phyloP scores from a whole-genome alignment of 2,888 invertebrate species.

The Taphrorychus bicolor region DNA sequence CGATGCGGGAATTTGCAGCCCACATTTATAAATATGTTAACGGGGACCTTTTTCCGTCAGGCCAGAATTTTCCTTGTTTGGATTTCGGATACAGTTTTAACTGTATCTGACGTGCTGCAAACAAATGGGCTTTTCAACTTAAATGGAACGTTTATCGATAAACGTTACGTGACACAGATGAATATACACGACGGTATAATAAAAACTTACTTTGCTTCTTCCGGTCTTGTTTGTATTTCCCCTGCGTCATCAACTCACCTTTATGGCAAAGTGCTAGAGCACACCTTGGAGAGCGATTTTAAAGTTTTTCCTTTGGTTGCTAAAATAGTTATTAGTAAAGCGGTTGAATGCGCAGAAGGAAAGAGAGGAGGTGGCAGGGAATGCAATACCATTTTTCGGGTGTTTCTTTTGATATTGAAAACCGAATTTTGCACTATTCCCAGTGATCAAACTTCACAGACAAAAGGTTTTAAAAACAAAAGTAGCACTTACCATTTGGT shows the following conservation, averaged over 20 bases:
- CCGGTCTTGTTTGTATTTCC: not conserved
- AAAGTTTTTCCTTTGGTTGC: not conserved
- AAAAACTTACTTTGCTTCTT: not conserved
- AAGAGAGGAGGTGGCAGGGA: too few species aligned
- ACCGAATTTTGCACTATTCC: too few species aligned
- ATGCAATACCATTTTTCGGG: too few species aligned
- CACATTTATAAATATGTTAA: slow-evolving; percentile 7
- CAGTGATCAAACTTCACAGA: too few species aligned
- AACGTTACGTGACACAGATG: not conserved
- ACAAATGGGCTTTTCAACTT: not conserved
- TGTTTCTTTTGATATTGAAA: too few species aligned
- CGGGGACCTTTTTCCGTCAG: slow-evolving; percentile 12
- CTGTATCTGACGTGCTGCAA: slow-evolving; percentile 3
- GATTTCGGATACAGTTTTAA: not conserved
- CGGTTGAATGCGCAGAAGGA: too few species aligned
- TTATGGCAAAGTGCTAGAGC: not conserved
- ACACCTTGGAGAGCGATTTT: not conserved
- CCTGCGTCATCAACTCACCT: not conserved
- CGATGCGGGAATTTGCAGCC: slow-evolving; percentile 4
- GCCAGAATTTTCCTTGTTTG: slow-evolving; percentile 1
- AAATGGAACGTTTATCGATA: slow-evolving; percentile 1
- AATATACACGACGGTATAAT: not conserved
- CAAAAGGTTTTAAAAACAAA: too few species aligned
- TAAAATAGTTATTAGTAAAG: too few species aligned
- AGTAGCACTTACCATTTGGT: too few species aligned